These are phyloP conservation scores for Spongilla lacustris DNA, from an alignment of 37 sponge, comb jelly and placozoan species.

Conservation along the genomic window DNA sequence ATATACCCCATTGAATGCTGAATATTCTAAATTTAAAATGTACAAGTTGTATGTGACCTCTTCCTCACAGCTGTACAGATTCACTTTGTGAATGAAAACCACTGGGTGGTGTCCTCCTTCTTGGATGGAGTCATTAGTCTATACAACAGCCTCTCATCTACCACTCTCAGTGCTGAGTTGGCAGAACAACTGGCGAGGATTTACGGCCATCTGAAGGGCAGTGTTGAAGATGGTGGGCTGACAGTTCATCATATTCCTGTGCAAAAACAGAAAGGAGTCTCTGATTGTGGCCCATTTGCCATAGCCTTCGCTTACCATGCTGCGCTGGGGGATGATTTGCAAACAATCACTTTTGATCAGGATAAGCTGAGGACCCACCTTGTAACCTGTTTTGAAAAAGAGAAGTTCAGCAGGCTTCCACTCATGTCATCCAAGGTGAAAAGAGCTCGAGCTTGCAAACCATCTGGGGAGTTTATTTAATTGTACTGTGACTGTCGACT, in stretches of 20 bases:
- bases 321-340: conserved; percentile 2
- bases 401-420: conserved; percentile 3
- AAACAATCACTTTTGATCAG: neutral
- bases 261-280: conserved; percentile 15
- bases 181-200: conserved; percentile 6
- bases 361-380: conserved; percentile 22
- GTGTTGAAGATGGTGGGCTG: neutral
- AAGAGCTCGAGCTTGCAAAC: neutral
- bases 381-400: conserved; percentile 3
- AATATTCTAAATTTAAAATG: neutral
- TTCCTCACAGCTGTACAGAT: conserved; percentile 15
- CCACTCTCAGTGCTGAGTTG: neutral
- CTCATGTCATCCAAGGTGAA: neutral
- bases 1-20: neutral
- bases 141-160: neutral
- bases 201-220: neutral
- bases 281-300: conserved; percentile 16
- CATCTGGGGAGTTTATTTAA: conserved; percentile 2
- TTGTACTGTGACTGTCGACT: conserved; percentile 27
- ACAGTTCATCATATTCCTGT: conserved; percentile 8
- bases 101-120: conserved; percentile 6
- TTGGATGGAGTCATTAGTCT: neutral
- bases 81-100: neutral
- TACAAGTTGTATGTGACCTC: neutral
- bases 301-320: conserved; percentile 13